These are phyloP conservation scores for Phthorimaea operculella DNA, from an alignment of 1,140 invertebrate species.

Conservation along the genomic window DNA sequence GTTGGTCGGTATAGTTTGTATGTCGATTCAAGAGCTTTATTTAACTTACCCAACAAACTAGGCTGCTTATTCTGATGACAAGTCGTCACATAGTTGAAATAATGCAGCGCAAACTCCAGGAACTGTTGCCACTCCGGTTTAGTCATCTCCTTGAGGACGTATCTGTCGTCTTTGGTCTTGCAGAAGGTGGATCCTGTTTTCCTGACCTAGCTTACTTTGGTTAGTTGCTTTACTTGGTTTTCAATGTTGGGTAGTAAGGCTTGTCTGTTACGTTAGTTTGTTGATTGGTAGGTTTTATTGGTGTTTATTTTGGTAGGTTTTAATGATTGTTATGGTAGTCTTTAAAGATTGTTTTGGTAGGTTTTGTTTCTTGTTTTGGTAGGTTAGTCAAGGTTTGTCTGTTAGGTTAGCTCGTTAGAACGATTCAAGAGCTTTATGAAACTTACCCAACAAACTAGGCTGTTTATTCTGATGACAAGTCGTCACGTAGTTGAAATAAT, in stretches of 20 bases:
- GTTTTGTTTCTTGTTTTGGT: too few relatives aligned
- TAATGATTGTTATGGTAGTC: too few relatives aligned
- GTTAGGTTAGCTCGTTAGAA: too few relatives aligned
- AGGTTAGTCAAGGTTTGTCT: too few relatives aligned
- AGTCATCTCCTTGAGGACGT: constrained; percentile 98
- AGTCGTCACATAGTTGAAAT: constrained; percentile 91
- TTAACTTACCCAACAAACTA: constrained; percentile 80
- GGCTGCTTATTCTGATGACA: constrained; percentile 79
- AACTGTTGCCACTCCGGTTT: constrained; percentile 92
- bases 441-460: constrained; percentile 85
- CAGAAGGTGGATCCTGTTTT: constrained; percentile 97
- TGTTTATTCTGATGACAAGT: constrained; percentile 77
- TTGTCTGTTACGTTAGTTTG: too few relatives aligned
- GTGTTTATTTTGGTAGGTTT: too few relatives aligned
- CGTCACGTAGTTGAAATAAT: constrained; percentile 94
- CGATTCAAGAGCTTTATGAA: not conserved
- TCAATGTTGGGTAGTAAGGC: too few relatives aligned
- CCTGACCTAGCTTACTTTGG: constrained; percentile 74
- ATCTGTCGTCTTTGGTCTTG: constrained; percentile 96
- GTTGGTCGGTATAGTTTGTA: too few relatives aligned
- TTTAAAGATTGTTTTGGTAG: too few relatives aligned
- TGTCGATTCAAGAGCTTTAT: too few relatives aligned
- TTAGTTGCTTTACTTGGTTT: too few relatives aligned
- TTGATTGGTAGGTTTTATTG: too few relatives aligned
- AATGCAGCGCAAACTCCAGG: constrained; percentile 93